A percentile compares a stretch with the other conserved stretches of the same genome.
phyloP scores from a whole-genome alignment of 1,140 invertebrate species.

The Drosophila prosaltans region DNA sequence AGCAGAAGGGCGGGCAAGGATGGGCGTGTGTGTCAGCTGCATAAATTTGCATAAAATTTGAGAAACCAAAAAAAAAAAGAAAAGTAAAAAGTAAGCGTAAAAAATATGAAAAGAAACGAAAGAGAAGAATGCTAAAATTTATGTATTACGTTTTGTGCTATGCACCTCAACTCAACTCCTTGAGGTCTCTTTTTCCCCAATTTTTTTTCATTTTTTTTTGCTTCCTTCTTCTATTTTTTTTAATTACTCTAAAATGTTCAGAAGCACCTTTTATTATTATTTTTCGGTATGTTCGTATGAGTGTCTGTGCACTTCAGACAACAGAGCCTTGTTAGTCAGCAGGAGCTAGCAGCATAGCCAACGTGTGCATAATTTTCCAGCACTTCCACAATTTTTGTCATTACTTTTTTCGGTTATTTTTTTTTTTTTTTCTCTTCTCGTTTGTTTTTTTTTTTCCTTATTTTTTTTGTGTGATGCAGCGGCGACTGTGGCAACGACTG shows the following conservation, averaged over 20 bases:
- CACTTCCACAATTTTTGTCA: conserved; percentile 79
- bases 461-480: conserved; percentile 29
- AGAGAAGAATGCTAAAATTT: conserved; percentile 54
- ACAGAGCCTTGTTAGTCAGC: conserved; percentile 47
- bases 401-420: conserved; percentile 71
- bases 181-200: conserved; percentile 35
- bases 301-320: conserved; percentile 58
- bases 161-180: conserved; percentile 73
- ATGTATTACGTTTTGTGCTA: conserved; percentile 50
- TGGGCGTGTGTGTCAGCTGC: conserved; percentile 37
- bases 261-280: conserved; percentile 74
- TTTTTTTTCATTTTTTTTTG: conserved; percentile 32
- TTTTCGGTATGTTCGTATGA: conserved; percentile 30
- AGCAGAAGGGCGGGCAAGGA: conserved; percentile 18
- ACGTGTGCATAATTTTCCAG: conserved; percentile 79
- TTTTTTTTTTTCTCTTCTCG: conserved; percentile 33
- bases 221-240: conserved; percentile 56
- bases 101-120: conserved; percentile 17
- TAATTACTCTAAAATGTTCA: conserved; percentile 81
- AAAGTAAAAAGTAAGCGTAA: conserved; percentile 5
- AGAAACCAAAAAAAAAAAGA: conserved; percentile 46
- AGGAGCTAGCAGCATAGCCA: conserved; percentile 30
- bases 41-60: conserved; percentile 75
- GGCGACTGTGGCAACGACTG: conserved; percentile 37
- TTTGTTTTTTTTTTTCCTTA: conserved; percentile 38